Evolutionary conservation across 2,797 vertebrate species (phyloP).

Genomic region (Carcharodon carcharias): DNA sequence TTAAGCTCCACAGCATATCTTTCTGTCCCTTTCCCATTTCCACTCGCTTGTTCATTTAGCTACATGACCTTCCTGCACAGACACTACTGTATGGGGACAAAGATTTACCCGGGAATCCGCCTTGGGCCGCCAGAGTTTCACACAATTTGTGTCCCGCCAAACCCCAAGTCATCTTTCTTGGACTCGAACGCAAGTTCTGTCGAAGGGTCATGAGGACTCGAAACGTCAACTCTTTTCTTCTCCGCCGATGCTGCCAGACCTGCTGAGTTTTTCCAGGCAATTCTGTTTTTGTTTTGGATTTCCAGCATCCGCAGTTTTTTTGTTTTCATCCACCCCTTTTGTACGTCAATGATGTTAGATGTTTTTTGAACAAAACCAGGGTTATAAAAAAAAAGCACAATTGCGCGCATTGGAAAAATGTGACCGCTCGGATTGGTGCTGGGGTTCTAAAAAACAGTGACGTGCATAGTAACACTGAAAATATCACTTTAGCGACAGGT

Average conservation of each 20-base stretch:
- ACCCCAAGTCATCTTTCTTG: no score
- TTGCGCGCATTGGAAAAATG: neutral
- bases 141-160: neutral
- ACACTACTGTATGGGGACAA: neutral
- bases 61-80: neutral
- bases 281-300: no score
- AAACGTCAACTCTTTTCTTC: no score
- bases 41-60: neutral
- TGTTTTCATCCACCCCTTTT: neutral
- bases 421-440: neutral
- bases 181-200: no score
- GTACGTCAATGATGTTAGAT: neutral
- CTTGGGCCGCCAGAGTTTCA: neutral
- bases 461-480: neutral
- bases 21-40: neutral
- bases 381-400: neutral
- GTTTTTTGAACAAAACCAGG: neutral
- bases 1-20: no score
- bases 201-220: no score
- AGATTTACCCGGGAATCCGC: neutral
- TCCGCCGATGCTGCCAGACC: no score
- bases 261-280: no score
- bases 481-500: neutral
- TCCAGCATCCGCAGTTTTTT: no score
- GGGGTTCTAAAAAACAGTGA: neutral